A percentile compares a stretch with the other conserved stretches of the same genome.
Evolutionary conservation across 1,140 invertebrate species (phyloP).

Genomic region (Neelides sp.): DNA sequence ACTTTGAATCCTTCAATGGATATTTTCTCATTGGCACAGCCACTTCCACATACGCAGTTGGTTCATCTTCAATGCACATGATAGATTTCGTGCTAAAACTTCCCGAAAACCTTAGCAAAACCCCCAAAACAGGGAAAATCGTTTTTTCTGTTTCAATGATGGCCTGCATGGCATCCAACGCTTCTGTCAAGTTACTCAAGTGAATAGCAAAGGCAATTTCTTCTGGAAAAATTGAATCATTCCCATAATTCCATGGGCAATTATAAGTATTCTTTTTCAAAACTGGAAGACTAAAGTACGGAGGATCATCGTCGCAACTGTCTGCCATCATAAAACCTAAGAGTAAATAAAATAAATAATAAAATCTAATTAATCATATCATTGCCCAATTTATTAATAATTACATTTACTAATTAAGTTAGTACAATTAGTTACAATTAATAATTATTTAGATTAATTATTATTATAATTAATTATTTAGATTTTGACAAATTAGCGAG

Average conservation of each 20-base stretch:
- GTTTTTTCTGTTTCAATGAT: constrained; percentile 9
- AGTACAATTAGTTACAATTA: no score
- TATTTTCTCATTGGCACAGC: constrained; percentile 11
- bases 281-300: no score
- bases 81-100: no score
- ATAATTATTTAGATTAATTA: no score
- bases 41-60: constrained; percentile 5
- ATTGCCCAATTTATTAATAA: no score
- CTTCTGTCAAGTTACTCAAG: constrained; percentile 6
- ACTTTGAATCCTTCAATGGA: constrained; percentile 7
- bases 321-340: no score
- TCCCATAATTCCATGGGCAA: constrained; percentile 16
- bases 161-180: constrained; percentile 7
- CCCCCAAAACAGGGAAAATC: constrained; percentile 14
- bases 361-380: no score
- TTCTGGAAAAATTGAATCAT: constrained; percentile 16
- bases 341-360: no score
- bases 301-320: no score
- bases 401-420: no score
- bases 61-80: background rate
- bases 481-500: no score
- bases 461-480: no score
- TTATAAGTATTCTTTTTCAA: constrained; percentile 8
- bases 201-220: constrained; percentile 13
- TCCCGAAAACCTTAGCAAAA: constrained; percentile 19